These are phyloP conservation scores for Marmota flaviventris DNA, from an alignment of 2,113 vertebrate species.

Conservation along the genomic window DNA sequence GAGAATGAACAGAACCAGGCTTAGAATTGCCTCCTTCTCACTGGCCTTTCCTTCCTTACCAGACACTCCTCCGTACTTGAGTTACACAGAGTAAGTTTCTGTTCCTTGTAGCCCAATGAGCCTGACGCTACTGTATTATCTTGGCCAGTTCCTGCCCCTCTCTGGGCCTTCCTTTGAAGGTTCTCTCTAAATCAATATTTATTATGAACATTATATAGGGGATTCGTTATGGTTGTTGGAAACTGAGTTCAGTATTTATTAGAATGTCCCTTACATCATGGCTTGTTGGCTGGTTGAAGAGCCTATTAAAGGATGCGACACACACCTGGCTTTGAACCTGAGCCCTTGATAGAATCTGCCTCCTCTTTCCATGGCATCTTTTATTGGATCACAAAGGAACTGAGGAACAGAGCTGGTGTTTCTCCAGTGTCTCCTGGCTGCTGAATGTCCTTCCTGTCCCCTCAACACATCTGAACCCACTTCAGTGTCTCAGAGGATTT, in stretches of 20 bases:
- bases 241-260: constrained; percentile 44
- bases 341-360: background rate
- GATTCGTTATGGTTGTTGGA: constrained; percentile 37
- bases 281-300: constrained; percentile 53
- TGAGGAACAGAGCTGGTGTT: background rate
- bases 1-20: background rate
- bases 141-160: background rate
- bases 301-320: background rate
- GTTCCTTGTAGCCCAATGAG: background rate
- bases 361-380: background rate
- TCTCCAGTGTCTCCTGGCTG: constrained; percentile 30
- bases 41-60: background rate
- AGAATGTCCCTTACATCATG: background rate
- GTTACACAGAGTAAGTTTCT: background rate
- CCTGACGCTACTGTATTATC: background rate
- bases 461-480: constrained; percentile 51
- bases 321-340: constrained; percentile 62
- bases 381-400: constrained; percentile 54
- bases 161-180: background rate
- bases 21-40: background rate
- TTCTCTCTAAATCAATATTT: background rate
- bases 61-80: background rate
- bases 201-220: background rate
- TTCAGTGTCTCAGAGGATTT: constrained; percentile 56
- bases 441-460: constrained; percentile 34